A percentile compares a stretch with the other conserved stretches of the same genome.
Evolutionary conservation across 2,888 invertebrate species (phyloP).

Genomic region (Tetropium fuscum): DNA sequence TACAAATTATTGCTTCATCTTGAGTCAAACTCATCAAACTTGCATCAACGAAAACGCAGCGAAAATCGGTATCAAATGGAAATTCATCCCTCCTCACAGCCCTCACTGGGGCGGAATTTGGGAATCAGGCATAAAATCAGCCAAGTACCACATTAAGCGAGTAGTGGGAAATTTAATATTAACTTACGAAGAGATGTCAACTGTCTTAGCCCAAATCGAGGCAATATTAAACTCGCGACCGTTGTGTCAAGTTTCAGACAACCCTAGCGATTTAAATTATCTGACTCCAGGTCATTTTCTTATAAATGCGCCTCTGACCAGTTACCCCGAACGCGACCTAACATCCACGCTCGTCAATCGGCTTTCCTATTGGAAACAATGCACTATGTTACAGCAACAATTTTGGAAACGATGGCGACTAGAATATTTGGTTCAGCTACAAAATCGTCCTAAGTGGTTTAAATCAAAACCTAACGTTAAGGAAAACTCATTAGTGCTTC

Average conservation of each 20-base stretch:
- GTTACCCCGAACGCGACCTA: background rate
- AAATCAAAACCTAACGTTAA: background rate
- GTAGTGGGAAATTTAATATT: background rate
- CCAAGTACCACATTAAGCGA: background rate
- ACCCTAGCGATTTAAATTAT: background rate
- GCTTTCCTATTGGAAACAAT: background rate
- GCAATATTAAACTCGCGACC: constrained; percentile 22
- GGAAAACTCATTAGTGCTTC: background rate
- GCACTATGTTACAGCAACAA: background rate
- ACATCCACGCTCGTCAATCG: background rate
- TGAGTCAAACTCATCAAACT: background rate
- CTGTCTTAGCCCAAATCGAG: constrained; percentile 35
- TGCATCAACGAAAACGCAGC: background rate
- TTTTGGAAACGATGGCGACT: constrained; percentile 17
- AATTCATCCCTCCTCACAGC: background rate
- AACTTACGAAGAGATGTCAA: background rate
- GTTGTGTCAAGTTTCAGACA: background rate
- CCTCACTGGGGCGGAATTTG: constrained; percentile 4
- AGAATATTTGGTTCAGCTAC: constrained; percentile 23
- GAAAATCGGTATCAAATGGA: background rate
- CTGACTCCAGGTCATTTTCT: constrained; percentile 2
- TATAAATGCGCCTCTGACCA: background rate
- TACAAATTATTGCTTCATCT: constrained; percentile 1
- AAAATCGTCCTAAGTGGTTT: constrained; percentile 7
- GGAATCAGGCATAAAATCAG: background rate